Conservation (phyloP, 2,888 invertebrate species). For the Drosophila monieri region DNA sequence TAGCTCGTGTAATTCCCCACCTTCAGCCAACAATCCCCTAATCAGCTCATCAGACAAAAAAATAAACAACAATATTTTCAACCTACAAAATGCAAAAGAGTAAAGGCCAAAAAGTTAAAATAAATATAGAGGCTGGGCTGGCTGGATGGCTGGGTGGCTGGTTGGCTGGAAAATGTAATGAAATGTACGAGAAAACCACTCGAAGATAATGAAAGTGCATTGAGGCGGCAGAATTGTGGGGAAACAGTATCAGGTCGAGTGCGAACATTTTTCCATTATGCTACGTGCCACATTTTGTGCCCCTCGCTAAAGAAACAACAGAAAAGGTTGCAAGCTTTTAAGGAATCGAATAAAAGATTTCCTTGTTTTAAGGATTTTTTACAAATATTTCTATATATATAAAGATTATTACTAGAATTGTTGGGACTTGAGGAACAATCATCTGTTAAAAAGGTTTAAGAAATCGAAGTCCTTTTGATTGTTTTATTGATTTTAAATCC, state of each 20-base stretch:
- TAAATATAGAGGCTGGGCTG: background rate
- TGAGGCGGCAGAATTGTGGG: conserved; percentile 60
- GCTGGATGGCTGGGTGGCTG: background rate
- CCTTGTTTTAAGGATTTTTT: background rate
- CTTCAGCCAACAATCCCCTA: conserved; percentile 45
- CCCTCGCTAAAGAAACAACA: conserved; percentile 32
- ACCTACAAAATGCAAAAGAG: conserved; percentile 14
- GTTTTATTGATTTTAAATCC: too few species aligned
- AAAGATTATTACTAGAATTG: too few species aligned
- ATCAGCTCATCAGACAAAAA: conserved; percentile 67
- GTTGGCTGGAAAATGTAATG: conserved; percentile 20
- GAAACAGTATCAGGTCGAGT: conserved; percentile 63
- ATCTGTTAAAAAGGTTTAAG: too few species aligned
- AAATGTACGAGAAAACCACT: conserved; percentile 67
- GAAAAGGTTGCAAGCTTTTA: background rate
- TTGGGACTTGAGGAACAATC: too few species aligned
- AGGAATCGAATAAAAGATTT: conserved; percentile 11
- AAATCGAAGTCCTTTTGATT: too few species aligned
- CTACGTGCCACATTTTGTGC: conserved; percentile 59
- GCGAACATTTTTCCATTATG: conserved; percentile 68
- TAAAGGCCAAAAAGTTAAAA: background rate
- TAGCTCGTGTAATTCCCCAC: conserved; percentile 72
- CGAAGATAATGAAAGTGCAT: conserved; percentile 80
- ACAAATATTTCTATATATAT: background rate
- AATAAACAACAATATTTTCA: conserved; percentile 26